Conservation (phyloP, 2,888 invertebrate genomes). For the Caenorhabditis sp. region DNA sequence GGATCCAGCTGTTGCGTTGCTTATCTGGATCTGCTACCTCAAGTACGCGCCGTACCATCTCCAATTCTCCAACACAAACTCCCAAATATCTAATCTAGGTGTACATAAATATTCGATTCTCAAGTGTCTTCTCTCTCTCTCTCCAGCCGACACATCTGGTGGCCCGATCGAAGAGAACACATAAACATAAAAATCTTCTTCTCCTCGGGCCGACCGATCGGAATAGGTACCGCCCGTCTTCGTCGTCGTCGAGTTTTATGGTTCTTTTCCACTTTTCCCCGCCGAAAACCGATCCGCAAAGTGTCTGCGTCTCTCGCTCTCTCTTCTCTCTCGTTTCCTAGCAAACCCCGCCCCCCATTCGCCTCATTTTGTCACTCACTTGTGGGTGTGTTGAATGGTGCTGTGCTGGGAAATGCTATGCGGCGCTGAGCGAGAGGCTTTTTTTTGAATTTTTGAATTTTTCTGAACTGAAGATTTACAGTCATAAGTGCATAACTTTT, state of each 20-base stretch:
- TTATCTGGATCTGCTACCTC: background rate
- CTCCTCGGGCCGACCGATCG: conserved; percentile 35
- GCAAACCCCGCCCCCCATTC: conserved; percentile 15
- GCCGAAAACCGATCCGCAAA: conserved; percentile 11
- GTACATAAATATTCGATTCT: conserved; percentile 52
- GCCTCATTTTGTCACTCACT: conserved; percentile 23
- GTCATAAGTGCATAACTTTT: too few relatives aligned
- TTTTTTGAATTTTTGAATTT: background rate
- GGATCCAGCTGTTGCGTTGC: too few relatives aligned
- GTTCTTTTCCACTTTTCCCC: too few relatives aligned
- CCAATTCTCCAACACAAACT: too few relatives aligned
- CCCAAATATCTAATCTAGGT: conserved; percentile 38
- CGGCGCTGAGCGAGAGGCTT: background rate
- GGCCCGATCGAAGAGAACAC: conserved; percentile 41
- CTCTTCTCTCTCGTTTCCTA: conserved; percentile 37
- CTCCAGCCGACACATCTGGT: conserved; percentile 26
- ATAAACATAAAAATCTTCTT: conserved; percentile 56
- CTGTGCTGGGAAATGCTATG: too few relatives aligned
- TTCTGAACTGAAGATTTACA: background rate
- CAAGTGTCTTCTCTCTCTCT: conserved; percentile 23
- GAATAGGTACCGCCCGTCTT: too few relatives aligned
- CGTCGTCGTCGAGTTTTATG: conserved; percentile 9
- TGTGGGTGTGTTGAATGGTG: background rate
- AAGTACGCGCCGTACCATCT: too few relatives aligned
- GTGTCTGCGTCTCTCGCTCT: conserved; percentile 11